phyloP scores from a whole-genome alignment of 2,888 invertebrate species.

The Apamea sordens region DNA sequence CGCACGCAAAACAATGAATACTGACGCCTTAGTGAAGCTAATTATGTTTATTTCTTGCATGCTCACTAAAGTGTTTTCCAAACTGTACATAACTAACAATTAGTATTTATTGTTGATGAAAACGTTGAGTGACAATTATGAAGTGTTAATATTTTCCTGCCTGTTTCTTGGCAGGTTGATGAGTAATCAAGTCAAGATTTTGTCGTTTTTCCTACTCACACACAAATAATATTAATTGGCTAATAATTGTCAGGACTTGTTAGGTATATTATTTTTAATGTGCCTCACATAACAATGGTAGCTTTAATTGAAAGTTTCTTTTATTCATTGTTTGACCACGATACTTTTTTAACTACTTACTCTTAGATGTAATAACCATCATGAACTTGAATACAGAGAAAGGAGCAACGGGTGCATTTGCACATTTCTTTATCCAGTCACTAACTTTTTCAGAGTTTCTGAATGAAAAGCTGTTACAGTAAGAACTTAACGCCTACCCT shows the following conservation, averaged over 20 bases:
- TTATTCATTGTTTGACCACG: background rate
- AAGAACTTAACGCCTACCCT: background rate
- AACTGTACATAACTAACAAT: too few relatives aligned
- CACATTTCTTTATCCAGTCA: too few relatives aligned
- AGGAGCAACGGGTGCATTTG: too few relatives aligned
- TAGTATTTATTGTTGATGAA: background rate
- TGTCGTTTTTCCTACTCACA: background rate
- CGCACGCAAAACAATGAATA: background rate
- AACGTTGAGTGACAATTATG: slow-evolving; percentile 12
- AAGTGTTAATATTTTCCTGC: slow-evolving; percentile 10
- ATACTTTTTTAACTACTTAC: background rate
- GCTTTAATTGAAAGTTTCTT: background rate
- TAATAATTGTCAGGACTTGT: background rate
- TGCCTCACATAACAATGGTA: background rate
- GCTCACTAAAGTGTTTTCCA: background rate
- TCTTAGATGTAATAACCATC: background rate
- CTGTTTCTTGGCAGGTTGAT: slow-evolving; percentile 10
- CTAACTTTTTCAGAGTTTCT: background rate
- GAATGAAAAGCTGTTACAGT: background rate
- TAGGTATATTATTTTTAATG: background rate
- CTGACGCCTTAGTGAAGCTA: background rate
- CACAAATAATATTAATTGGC: background rate
- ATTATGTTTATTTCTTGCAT: background rate
- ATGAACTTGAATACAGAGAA: too few relatives aligned
- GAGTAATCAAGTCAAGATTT: background rate